Conservation (phyloP, 1,140 invertebrate genomes). For the Temnothorax nylanderi region DNA sequence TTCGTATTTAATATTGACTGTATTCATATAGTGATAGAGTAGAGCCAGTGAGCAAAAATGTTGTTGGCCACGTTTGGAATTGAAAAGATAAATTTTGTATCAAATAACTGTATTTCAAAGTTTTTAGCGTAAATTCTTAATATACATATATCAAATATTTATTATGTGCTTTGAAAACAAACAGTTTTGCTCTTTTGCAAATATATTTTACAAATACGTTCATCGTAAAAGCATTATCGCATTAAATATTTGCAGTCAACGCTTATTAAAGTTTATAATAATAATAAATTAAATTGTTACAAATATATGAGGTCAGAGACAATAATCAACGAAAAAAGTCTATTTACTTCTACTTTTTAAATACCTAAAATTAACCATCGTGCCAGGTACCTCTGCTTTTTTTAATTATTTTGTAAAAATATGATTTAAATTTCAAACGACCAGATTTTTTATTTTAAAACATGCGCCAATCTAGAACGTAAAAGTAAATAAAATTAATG, state of each 20-base stretch:
- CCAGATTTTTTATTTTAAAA: background rate
- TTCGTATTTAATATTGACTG: conserved; percentile 3
- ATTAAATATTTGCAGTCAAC: background rate
- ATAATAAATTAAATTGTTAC: background rate
- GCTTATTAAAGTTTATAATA: background rate
- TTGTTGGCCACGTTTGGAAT: background rate
- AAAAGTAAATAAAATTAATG: conserved; percentile 44
- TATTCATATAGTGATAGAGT: background rate
- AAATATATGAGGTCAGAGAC: background rate
- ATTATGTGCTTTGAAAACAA: conserved; percentile 4
- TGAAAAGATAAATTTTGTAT: conserved; percentile 19
- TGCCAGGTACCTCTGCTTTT: background rate
- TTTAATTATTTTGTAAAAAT: background rate
- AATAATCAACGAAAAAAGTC: background rate
- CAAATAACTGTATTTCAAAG: background rate
- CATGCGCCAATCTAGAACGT: background rate
- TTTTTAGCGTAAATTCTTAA: conserved; percentile 31
- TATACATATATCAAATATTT: conserved; percentile 6
- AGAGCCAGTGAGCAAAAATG: background rate
- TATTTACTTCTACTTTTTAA: conserved; percentile 9
- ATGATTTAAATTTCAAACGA: background rate
- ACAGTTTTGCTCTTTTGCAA: background rate
- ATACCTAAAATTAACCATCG: background rate
- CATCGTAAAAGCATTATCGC: background rate
- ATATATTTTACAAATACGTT: background rate